Evolutionary conservation across 2,113 vertebrate genomes (phyloP), one percentile per base, ranked within the genome.

Genomic region (Dunckerocampus dactyliophorus): DNA sequence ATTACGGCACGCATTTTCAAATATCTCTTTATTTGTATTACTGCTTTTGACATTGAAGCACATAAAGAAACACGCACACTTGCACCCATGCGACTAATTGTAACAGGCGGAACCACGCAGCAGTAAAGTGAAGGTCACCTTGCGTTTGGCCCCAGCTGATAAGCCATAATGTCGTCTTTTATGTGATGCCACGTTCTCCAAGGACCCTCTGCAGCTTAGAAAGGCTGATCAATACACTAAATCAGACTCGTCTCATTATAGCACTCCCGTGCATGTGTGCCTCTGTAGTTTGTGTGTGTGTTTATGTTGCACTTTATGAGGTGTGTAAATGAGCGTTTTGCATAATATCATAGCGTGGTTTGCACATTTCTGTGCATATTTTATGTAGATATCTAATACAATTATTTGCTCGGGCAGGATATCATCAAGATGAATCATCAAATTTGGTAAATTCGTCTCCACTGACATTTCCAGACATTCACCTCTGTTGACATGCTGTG

Each of bases 91-190:
- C 12, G 17, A 19, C 52, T 19, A 37, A 37, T 54, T 19, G 52
- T 56, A 39, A 56, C 7, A 19, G 54, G 37, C 34, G 54, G 54
- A 56, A 42, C 20, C 34, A n/a, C 11, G 10, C 52, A 15, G 45
- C 46, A 34, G 24, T 60, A 34, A 88, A 86, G 66, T 66, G 67
- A 85, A 84, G 82, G 85, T 89, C 79, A 86, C 85, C 85, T 85
- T 87, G 75, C 71, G 63, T 79, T 82, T 79, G 74, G 76, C 76
- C 85, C 45, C 70, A 22, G 60, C 80, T 84, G 84, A 84, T 86
- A 82, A 87, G 82, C 82, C 75, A 17, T 83, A 84, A 71, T 79
- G 75, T 87, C 84, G 66, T 77, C 76, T 87, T 85, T 87, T 79
- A 87, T 81, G 82, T 81, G 81, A 85, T 81, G 79, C 70, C 67